Evolutionary conservation across 2,888 invertebrate genomes (phyloP).

Genomic region (Agapetus fuscipes): DNA sequence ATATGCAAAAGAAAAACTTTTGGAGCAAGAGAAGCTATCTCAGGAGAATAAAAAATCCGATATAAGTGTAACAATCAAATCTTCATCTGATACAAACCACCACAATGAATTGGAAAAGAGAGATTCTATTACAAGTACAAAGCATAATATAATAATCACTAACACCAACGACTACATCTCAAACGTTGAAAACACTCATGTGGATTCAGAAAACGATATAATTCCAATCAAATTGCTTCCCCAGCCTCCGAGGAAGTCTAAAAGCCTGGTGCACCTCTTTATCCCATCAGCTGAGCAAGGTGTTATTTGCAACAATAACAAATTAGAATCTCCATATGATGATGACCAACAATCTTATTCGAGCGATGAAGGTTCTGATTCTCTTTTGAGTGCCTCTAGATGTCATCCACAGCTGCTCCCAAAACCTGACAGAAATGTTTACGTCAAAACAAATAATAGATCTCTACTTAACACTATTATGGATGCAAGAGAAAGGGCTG

Average conservation of each 20-base stretch:
- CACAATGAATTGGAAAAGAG: conserved; percentile 37
- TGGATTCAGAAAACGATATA: conserved; percentile 56
- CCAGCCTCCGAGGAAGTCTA: conserved; percentile 68
- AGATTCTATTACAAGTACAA: conserved; percentile 46
- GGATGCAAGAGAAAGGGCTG: conserved; percentile 40
- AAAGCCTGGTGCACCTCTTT: conserved; percentile 61
- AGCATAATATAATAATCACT: conserved; percentile 42
- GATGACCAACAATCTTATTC: conserved; percentile 51
- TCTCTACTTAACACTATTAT: conserved; percentile 48
- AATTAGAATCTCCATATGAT: conserved; percentile 39
- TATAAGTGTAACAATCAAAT: conserved; percentile 33
- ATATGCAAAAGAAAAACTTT: conserved; percentile 37
- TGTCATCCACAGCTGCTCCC: conserved; percentile 33
- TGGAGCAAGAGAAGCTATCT: conserved; percentile 27
- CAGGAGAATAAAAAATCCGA: conserved; percentile 39
- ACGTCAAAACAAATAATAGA: conserved; percentile 31
- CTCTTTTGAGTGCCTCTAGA: conserved; percentile 54
- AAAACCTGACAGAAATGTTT: conserved; percentile 36
- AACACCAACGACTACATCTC: conserved; percentile 34
- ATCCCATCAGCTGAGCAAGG: conserved; percentile 51
- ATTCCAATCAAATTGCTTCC: conserved; percentile 70
- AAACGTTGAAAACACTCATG: conserved; percentile 35
- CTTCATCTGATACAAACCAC: conserved; percentile 29
- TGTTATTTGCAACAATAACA: conserved; percentile 46
- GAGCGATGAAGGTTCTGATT: conserved; percentile 62